A percentile compares a stretch with the other conserved stretches of the same genome.
phyloP scores from a whole-genome alignment of 1,140 invertebrate genomes.

The Colletes gigas region DNA sequence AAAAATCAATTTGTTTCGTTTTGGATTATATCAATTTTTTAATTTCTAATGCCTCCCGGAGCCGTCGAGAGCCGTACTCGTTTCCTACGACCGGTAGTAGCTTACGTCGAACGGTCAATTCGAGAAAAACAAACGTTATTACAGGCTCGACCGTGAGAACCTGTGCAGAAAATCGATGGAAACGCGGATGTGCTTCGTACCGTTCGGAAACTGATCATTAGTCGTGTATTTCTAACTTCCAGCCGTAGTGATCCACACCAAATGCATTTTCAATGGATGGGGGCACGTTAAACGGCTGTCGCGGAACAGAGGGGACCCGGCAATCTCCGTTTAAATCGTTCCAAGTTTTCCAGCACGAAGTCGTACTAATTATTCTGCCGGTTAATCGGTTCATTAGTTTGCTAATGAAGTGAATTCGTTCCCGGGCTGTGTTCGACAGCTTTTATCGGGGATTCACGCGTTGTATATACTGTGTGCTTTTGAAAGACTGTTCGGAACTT shows the following conservation, averaged over 20 bases:
- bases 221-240: conserved; percentile 18
- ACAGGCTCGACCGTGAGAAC: conserved; percentile 5
- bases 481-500: too few relatives aligned
- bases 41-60: background rate
- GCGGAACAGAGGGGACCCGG: conserved; percentile 34
- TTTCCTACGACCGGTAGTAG: conserved; percentile 7
- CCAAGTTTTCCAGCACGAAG: conserved; percentile 50
- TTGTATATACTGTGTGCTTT: too few relatives aligned
- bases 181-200: background rate
- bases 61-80: background rate
- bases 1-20: background rate
- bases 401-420: conserved; percentile 44
- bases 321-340: conserved; percentile 62
- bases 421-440: background rate
- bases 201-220: conserved; percentile 30
- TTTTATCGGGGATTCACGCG: background rate
- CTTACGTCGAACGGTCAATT: background rate
- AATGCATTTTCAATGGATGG: background rate
- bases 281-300: conserved; percentile 44
- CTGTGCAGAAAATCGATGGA: conserved; percentile 18
- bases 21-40: background rate
- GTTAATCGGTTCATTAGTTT: conserved; percentile 68
- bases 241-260: background rate
- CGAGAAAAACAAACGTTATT: conserved; percentile 10
- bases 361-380: conserved; percentile 64